Percentiles rank a stretch among this genome's conserved stretches.
Conservation (phyloP, 2,113 vertebrate species). For the Dunckerocampus dactyliophorus region DNA sequence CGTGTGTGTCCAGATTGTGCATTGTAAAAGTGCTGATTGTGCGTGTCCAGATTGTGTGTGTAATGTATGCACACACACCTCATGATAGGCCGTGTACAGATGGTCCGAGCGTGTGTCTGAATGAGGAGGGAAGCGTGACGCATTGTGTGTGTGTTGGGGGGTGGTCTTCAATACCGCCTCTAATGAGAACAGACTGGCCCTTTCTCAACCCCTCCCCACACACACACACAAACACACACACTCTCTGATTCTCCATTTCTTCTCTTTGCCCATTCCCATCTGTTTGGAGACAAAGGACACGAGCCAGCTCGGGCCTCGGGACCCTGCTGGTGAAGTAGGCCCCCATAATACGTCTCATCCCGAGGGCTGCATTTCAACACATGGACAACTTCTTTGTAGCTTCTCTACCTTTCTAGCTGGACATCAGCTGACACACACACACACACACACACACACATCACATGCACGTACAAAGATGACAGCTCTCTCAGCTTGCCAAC, state of each 20-base stretch:
- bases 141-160: constrained; percentile 73
- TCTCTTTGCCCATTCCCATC: constrained; percentile 76
- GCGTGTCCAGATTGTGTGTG: constrained; percentile 62
- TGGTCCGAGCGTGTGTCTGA: constrained; percentile 73
- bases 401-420: constrained; percentile 40
- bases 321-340: constrained; percentile 77
- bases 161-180: constrained; percentile 74
- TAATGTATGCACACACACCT: constrained; percentile 66
- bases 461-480: constrained; percentile 33
- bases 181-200: constrained; percentile 82
- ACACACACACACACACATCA: constrained; percentile 33
- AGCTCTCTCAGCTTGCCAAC: constrained; percentile 56
- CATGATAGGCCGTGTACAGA: constrained; percentile 70
- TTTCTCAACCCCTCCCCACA: constrained; percentile 43
- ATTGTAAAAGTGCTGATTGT: constrained; percentile 60
- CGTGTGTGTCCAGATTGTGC: constrained; percentile 56
- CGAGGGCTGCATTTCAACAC: constrained; percentile 76
- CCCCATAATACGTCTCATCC: constrained; percentile 72
- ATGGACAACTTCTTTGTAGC: constrained; percentile 71
- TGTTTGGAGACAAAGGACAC: constrained; percentile 80
- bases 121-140: constrained; percentile 66
- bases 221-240: constrained; percentile 12
- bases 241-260: constrained; percentile 55
- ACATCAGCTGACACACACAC: constrained; percentile 30
- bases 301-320: constrained; percentile 73